Evolutionary conservation across 2,888 invertebrate genomes (phyloP).

Genomic region (Xylota sylvarum): DNA sequence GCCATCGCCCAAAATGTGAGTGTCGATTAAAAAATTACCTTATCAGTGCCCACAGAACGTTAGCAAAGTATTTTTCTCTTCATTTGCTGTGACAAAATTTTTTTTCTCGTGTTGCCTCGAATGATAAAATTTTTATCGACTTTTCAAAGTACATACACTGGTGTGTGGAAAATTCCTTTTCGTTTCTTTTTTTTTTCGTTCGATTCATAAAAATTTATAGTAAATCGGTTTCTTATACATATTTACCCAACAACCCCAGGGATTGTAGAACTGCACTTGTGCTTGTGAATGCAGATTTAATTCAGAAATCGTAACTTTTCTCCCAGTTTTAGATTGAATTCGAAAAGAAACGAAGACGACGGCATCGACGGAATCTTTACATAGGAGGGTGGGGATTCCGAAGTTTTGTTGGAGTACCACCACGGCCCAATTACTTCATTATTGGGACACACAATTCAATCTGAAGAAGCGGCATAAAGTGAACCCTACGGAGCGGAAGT

Average conservation of each 20-base stretch:
- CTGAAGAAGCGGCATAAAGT: constrained; percentile 46
- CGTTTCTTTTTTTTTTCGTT: constrained; percentile 22
- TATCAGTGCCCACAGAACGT: constrained; percentile 25
- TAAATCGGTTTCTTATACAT: constrained; percentile 33
- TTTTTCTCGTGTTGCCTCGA: constrained; percentile 53
- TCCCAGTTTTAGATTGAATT: constrained; percentile 66
- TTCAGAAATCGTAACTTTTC: constrained; percentile 57
- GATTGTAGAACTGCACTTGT: constrained; percentile 33
- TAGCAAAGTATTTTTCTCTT: background rate
- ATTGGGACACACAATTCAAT: constrained; percentile 41
- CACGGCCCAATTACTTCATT: too few relatives aligned
- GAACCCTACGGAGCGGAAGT: constrained; percentile 41
- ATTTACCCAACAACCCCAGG: constrained; percentile 9
- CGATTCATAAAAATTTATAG: constrained; percentile 57
- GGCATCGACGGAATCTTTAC: constrained; percentile 7
- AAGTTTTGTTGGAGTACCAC: constrained; percentile 30
- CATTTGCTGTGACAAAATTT: constrained; percentile 43
- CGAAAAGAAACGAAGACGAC: constrained; percentile 45
- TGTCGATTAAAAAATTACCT: constrained; percentile 27
- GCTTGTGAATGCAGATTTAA: constrained; percentile 31
- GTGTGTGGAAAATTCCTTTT: constrained; percentile 62
- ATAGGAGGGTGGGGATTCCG: constrained; percentile 27
- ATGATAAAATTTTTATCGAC: constrained; percentile 78
- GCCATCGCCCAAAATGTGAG: constrained; percentile 63
- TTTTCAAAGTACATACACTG: constrained; percentile 73